Conservation (phyloP, 1,140 invertebrate genomes). For the Drosophila eugracilis region DNA sequence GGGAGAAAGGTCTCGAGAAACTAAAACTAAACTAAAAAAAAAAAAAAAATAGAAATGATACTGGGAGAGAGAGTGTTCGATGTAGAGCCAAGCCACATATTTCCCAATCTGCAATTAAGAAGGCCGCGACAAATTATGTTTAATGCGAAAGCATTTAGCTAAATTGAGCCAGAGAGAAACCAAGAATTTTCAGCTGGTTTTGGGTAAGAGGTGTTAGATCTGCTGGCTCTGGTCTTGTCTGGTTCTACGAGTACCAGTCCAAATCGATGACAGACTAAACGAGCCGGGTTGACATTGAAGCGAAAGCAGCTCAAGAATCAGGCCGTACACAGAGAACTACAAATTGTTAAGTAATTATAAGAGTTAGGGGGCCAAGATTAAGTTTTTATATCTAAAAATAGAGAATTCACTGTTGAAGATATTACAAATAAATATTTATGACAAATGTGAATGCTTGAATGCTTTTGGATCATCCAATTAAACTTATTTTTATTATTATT, state of each 20-base stretch:
- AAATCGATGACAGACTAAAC: conserved; percentile 74
- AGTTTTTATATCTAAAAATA: too few relatives aligned
- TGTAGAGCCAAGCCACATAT: conserved; percentile 17
- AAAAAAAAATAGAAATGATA: conserved; percentile 22
- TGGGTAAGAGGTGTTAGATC: conserved; percentile 26
- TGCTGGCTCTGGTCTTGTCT: conserved; percentile 37
- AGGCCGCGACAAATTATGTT: conserved; percentile 54
- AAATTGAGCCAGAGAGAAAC: conserved; percentile 38
- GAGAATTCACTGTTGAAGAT: too few relatives aligned
- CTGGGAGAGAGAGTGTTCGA: conserved; percentile 16
- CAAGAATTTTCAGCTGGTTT: conserved; percentile 47
- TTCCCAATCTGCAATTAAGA: conserved; percentile 47
- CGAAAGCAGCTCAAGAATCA: conserved; percentile 59
- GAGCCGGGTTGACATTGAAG: conserved; percentile 71
- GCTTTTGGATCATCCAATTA: too few relatives aligned
- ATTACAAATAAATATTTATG: too few relatives aligned
- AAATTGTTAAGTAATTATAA: too few relatives aligned
- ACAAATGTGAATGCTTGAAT: too few relatives aligned
- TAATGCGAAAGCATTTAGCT: conserved; percentile 57
- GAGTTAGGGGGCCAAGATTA: too few relatives aligned
- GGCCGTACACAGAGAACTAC: conserved; percentile 6
- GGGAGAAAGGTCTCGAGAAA: conserved; percentile 32
- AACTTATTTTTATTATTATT: too few relatives aligned
- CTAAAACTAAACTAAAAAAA: conserved; percentile 6
- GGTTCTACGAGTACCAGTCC: conserved; percentile 63